These are phyloP conservation scores for Myiagra hebetior DNA, from an alignment of 2,113 vertebrate species.

Conservation along the genomic window DNA sequence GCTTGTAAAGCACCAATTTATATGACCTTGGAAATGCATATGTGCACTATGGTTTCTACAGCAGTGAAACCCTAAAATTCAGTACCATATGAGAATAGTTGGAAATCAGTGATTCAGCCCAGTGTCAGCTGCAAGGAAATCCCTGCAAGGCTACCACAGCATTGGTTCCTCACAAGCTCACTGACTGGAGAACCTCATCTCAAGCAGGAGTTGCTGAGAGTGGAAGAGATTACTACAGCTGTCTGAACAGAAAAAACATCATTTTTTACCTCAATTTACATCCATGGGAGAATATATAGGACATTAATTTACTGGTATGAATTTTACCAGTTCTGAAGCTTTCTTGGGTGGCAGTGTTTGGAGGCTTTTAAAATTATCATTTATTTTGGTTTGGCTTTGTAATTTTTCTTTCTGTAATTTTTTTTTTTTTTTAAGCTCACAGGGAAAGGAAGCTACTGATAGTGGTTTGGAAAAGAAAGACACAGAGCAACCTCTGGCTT, in stretches of 20 bases:
- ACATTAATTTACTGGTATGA: neutral
- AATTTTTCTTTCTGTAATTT: rapidly evolving
- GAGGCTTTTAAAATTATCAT: neutral
- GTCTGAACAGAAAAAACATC: neutral
- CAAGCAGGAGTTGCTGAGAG: rapidly evolving
- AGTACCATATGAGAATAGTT: neutral
- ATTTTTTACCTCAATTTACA: neutral
- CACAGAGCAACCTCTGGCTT: neutral
- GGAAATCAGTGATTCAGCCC: neutral
- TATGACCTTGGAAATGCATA: neutral
- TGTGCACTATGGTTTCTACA: rapidly evolving
- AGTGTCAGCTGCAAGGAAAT: neutral
- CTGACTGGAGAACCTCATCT: neutral
- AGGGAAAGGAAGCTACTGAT: neutral
- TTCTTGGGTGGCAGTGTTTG: neutral
- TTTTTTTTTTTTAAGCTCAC: neutral
- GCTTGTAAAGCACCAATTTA: neutral
- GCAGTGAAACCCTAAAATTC: neutral
- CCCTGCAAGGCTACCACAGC: neutral
- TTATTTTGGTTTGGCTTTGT: neutral
- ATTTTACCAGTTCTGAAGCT: neutral
- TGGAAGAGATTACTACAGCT: neutral
- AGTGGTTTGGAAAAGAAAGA: neutral
- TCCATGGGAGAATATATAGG: neutral
- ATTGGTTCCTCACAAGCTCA: neutral